phyloP scores from a whole-genome alignment of 2,797 vertebrate species.

The Aphelocoma californica region DNA sequence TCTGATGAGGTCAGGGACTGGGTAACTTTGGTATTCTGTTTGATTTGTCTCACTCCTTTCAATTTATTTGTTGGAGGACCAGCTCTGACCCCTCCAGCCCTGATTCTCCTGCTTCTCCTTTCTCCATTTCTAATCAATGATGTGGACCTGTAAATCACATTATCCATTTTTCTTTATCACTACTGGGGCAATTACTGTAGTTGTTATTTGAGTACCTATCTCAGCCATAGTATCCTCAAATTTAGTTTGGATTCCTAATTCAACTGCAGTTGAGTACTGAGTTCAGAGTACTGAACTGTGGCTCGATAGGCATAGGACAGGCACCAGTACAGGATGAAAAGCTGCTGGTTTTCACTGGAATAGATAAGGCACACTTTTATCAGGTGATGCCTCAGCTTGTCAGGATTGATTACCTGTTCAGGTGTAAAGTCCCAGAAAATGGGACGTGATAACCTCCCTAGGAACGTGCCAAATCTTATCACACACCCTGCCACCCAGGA shows the following conservation, averaged over 20 bases:
- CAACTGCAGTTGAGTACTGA: neutral
- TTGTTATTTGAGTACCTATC: neutral
- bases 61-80: neutral
- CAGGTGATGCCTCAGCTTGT: neutral
- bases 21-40: neutral
- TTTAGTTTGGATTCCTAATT: neutral
- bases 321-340: neutral
- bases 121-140: neutral
- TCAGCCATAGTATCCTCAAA: neutral
- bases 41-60: neutral
- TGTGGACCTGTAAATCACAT: neutral
- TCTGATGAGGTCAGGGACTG: neutral
- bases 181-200: neutral
- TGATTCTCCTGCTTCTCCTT: neutral
- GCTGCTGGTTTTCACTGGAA: neutral
- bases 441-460: neutral
- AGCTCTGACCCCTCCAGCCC: neutral
- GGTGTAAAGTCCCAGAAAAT: neutral
- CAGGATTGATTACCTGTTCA: neutral
- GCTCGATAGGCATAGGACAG: neutral
- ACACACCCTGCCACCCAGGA: neutral
- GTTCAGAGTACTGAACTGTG: neutral
- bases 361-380: neutral
- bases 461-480: neutral
- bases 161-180: neutral